Percentiles rank a stretch among this genome's conserved stretches.
Evolutionary conservation across 2,113 vertebrate genomes (phyloP).

Genomic region (Ranitomeya variabilis): DNA sequence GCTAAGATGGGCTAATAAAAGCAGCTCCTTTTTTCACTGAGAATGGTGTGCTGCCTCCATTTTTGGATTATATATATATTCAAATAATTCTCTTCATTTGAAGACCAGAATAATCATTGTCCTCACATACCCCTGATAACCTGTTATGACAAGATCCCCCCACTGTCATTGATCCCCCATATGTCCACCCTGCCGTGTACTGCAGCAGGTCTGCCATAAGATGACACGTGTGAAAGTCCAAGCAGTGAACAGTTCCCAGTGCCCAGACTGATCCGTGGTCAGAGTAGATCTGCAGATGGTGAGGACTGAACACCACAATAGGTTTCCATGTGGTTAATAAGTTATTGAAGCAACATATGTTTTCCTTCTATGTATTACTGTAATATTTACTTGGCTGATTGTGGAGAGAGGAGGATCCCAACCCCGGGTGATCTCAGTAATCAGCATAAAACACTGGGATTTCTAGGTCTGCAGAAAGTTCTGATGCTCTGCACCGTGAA

Average conservation of each 20-base stretch:
- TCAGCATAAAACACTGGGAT: slow-evolving; percentile 21
- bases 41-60: too few relatives aligned
- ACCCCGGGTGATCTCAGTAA: neutral
- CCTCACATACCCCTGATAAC: neutral
- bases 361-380: slow-evolving; percentile 24
- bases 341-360: slow-evolving; percentile 42
- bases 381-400: slow-evolving; percentile 16
- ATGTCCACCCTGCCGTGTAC: neutral
- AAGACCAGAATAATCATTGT: neutral
- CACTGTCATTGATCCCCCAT: neutral
- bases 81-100: too few relatives aligned
- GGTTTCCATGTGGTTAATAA: slow-evolving; percentile 24
- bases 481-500: slow-evolving; percentile 26
- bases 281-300: slow-evolving; percentile 31
- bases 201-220: neutral
- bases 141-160: neutral
- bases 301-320: slow-evolving; percentile 10
- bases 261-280: neutral
- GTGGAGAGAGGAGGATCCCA: slow-evolving; percentile 43
- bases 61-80: too few relatives aligned
- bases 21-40: too few relatives aligned
- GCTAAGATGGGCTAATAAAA: too few relatives aligned
- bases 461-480: slow-evolving; percentile 34
- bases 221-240: slow-evolving; percentile 10
- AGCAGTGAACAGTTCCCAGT: neutral